Evolutionary conservation across 2,888 invertebrate genomes (phyloP), one percentile per base, ranked within the genome.

Genomic region (Notodonta dromedarius): DNA sequence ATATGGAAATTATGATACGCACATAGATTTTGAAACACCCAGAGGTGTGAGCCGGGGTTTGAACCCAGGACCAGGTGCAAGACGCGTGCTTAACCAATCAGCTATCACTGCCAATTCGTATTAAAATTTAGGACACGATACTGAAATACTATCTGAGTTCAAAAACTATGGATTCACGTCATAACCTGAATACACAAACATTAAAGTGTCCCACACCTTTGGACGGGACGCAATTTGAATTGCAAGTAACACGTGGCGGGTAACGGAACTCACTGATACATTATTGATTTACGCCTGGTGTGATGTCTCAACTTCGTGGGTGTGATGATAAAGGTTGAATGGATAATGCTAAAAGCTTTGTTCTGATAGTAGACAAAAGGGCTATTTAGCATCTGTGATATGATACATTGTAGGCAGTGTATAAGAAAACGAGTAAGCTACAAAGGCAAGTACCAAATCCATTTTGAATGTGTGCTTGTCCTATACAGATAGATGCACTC

Each of bases 241-340:
- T 78, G 73, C 76, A 80, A 82, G 81, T 80, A 78, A 74, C 78
- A 77, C 77, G 75, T 81, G 81, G 60, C 63, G 62, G 35, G 51
- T 81, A 82, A 79, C 82, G 83, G 80, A 62, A 66, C 63, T 39
- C 51, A 62, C 60, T 66, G 58, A 68, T 70, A 65, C 74, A 74
- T 77, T 79, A 79, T 75, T 75, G 70, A 46, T 46, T 16, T 16
- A 72, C 76, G 72, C 74, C 71, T 70, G 46, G 57, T 63, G 71
- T 63, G 66, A 69, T 69, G 58, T 42, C 57, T 57, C 61, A 62
- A 56, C 58, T 59, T 61, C 55, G 63, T 63, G 58, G 62, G 56
- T 71, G 56, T 50, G 46, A 42, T 24, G 44, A 40, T 35, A 35
- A 40, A 55, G 13, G 6, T 35, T 32, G 24, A 52, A 52, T 32